A percentile compares a stretch with the other conserved stretches of the same genome.
Evolutionary conservation across 2,797 vertebrate species (phyloP).

Genomic region (Sebastes trivittatus): DNA sequence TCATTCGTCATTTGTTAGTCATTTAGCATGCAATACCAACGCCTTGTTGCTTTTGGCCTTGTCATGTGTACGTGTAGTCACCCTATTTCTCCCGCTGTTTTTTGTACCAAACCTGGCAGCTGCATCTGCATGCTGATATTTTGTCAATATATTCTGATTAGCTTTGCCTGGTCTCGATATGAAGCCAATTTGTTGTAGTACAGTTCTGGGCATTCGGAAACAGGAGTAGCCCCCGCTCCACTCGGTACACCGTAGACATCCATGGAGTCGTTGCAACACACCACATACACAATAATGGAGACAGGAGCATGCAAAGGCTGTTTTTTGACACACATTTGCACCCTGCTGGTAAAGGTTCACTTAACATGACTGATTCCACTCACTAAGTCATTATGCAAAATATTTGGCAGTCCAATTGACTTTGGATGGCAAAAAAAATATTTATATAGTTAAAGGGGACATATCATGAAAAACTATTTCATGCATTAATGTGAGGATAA

Average conservation of each 20-base stretch:
- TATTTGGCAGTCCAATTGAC: neutral
- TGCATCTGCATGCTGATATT: neutral
- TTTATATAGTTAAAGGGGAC: no score
- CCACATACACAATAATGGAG: neutral
- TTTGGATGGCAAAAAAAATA: no score
- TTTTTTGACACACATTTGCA: neutral
- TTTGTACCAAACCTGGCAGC: no score
- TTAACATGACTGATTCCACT: neutral
- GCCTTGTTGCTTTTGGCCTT: no score
- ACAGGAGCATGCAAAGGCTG: neutral
- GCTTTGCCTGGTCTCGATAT: neutral
- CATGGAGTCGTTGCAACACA: no score
- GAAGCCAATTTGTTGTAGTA: neutral
- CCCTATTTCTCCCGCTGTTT: no score
- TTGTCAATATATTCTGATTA: neutral
- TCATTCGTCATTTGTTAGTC: no score
- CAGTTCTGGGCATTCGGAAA: neutral
- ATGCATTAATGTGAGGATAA: neutral
- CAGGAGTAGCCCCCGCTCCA: neutral
- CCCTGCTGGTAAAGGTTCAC: neutral
- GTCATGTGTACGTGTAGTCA: no score
- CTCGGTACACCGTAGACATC: no score
- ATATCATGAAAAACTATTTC: neutral
- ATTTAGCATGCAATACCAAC: no score
- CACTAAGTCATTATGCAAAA: neutral